Evolutionary conservation across 2,797 vertebrate species (phyloP).

Genomic region (Lepilemur septentrionalis): DNA sequence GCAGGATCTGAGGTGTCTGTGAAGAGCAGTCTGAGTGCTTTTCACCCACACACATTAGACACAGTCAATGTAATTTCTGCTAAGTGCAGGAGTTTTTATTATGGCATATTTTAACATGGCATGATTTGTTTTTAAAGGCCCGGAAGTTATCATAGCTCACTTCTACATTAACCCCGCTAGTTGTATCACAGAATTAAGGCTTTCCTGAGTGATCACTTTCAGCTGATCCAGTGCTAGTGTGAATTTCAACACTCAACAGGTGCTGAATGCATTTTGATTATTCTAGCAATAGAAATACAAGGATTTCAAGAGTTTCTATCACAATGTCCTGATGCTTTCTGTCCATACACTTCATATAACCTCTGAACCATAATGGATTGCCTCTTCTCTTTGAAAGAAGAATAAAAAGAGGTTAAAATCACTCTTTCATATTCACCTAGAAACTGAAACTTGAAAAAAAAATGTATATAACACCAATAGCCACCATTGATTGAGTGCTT

Average conservation of each 20-base stretch:
- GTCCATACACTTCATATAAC: not conserved
- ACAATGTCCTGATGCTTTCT: not conserved
- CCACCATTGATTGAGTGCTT: not conserved
- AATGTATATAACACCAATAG: not conserved
- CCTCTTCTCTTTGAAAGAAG: not conserved
- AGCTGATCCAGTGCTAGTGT: not conserved
- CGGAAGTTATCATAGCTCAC: not conserved
- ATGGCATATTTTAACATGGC: not conserved
- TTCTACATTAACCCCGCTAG: not conserved
- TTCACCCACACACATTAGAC: not conserved
- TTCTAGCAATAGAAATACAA: not conserved
- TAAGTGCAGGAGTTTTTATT: not conserved
- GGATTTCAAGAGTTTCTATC: not conserved
- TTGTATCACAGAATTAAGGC: not conserved
- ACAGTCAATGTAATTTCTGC: not conserved
- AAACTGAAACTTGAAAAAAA: not conserved
- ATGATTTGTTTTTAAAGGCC: not conserved
- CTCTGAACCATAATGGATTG: not conserved
- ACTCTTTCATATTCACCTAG: not conserved
- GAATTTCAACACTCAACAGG: not conserved
- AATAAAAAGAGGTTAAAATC: not conserved
- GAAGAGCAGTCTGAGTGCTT: not conserved
- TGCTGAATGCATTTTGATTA: not conserved
- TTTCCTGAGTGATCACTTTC: not conserved
- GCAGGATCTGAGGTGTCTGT: not conserved